Conservation (phyloP, 2,113 vertebrate species). For the Azemiops feae region DNA sequence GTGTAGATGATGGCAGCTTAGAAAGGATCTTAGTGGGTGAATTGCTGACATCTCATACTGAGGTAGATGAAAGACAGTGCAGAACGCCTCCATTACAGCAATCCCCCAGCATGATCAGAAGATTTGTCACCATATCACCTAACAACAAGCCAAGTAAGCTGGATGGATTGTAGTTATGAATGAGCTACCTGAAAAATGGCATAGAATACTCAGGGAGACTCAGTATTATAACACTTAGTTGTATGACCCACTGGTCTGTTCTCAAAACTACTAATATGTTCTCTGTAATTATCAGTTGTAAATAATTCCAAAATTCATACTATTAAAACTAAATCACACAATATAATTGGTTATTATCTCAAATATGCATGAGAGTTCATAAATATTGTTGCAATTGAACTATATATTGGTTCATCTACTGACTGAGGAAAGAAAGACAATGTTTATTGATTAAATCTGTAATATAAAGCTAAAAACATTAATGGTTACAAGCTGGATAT, state of each 20-base stretch:
- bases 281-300: background rate
- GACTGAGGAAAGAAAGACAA: background rate
- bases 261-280: background rate
- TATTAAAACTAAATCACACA: background rate
- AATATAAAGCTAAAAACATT: background rate
- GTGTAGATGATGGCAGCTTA: slow-evolving; percentile 95
- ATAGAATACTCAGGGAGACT: background rate
- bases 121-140: slow-evolving; percentile 95
- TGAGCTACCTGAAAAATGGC: background rate
- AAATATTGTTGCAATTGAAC: background rate
- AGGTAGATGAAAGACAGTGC: slow-evolving; percentile 90
- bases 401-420: background rate
- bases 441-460: background rate
- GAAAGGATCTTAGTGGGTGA: slow-evolving; percentile 96
- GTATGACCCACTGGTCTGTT: background rate
- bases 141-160: slow-evolving; percentile 94
- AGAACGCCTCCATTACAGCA: slow-evolving; percentile 96
- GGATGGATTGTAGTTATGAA: background rate
- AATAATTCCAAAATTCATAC: background rate
- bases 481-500: background rate
- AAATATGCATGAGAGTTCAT: background rate
- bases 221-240: background rate
- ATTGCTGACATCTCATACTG: slow-evolving; percentile 82
- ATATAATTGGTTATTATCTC: background rate
- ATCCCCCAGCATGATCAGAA: slow-evolving; percentile 95